A percentile compares a stretch with the other conserved stretches of the same genome.
Evolutionary conservation across 2,797 vertebrate species (phyloP).

Genomic region (Danio tinwini): DNA sequence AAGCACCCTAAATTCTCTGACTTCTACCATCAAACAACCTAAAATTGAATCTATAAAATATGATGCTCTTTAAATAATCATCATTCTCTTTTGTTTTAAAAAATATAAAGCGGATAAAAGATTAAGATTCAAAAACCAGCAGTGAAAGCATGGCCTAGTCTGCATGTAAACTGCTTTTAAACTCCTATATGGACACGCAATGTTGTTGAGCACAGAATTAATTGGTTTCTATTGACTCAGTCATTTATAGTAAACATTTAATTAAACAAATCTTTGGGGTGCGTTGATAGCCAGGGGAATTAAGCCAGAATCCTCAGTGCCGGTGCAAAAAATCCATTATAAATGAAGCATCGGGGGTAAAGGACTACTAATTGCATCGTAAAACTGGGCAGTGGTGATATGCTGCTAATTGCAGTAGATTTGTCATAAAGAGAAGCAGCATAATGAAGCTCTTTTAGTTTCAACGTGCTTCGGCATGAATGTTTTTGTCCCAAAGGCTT

Average conservation of each 20-base stretch:
- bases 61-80: slow-evolving; percentile 25
- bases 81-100: not conserved
- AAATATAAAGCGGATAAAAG: not conserved
- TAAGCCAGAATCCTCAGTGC: slow-evolving; percentile 14
- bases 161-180: slow-evolving; percentile 18
- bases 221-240: slow-evolving; percentile 47
- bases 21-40: not conserved
- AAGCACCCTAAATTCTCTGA: slow-evolving; percentile 32
- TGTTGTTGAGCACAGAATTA: slow-evolving; percentile 31
- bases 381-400: slow-evolving; percentile 27
- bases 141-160: slow-evolving; percentile 10
- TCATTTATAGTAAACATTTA: slow-evolving; percentile 59
- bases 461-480: not conserved
- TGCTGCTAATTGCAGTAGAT: slow-evolving; percentile 32
- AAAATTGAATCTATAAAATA: slow-evolving; percentile 10
- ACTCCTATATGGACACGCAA: not conserved
- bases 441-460: not conserved
- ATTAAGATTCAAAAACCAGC: slow-evolving; percentile 33
- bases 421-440: slow-evolving; percentile 34
- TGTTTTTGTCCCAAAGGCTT: not conserved
- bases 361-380: slow-evolving; percentile 35
- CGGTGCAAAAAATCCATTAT: slow-evolving; percentile 43
- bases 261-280: slow-evolving; percentile 56
- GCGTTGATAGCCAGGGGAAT: slow-evolving; percentile 35
- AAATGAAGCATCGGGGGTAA: slow-evolving; percentile 7